Evolutionary conservation across 2,113 vertebrate genomes (phyloP).

Genomic region (Gymnarchus niloticus): DNA sequence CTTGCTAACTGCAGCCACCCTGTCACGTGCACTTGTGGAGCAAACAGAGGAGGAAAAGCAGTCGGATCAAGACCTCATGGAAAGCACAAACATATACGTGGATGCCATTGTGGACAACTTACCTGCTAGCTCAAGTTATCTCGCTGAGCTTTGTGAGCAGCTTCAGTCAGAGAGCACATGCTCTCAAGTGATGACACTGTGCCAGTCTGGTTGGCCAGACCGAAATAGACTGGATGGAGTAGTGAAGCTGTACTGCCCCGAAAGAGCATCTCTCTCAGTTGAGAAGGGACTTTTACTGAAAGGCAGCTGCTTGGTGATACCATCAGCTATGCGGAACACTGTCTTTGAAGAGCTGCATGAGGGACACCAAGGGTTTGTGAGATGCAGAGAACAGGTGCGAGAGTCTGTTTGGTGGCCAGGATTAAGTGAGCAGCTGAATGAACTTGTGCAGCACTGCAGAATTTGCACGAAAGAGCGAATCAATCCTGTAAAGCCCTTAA

Average conservation of each 20-base stretch:
- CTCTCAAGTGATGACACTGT: conserved; percentile 1
- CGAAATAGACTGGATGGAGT: background rate
- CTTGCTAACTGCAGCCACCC: background rate
- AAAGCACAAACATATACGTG: too few relatives aligned
- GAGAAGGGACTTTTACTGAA: conserved; percentile 1
- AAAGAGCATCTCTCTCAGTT: background rate
- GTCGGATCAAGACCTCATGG: too few relatives aligned
- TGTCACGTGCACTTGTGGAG: background rate
- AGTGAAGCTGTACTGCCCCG: background rate
- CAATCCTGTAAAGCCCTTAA: background rate
- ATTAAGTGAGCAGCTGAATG: conserved; percentile 7
- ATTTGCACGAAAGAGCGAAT: background rate
- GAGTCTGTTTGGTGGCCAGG: conserved; percentile 21
- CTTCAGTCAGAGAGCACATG: background rate
- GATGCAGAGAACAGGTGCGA: background rate
- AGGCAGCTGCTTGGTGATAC: background rate
- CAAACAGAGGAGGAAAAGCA: too few relatives aligned
- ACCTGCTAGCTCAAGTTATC: background rate
- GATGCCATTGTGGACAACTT: too few relatives aligned
- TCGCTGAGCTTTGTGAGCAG: background rate
- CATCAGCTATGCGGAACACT: background rate
- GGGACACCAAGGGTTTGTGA: background rate
- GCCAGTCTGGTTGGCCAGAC: conserved; percentile 2
- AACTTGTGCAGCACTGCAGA: background rate
- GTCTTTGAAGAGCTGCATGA: background rate